phyloP scores from a whole-genome alignment of 2,113 vertebrate species.

The Pandion haliaetus region DNA sequence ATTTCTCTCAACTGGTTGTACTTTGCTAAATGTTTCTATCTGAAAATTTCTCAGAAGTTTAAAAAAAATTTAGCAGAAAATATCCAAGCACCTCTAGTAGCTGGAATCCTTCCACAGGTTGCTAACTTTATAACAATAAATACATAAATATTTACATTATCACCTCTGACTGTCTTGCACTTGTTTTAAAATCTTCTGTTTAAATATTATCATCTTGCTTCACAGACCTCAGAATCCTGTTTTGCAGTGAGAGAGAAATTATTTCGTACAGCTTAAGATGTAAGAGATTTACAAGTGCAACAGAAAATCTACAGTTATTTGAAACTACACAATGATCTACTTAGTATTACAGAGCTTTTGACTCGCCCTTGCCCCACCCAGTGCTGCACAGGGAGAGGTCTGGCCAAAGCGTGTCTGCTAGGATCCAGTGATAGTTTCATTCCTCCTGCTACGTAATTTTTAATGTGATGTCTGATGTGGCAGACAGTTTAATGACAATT shows the following conservation, averaged over 20 bases:
- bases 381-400: background rate
- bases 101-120: background rate
- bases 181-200: background rate
- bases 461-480: background rate
- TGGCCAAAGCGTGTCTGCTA: background rate
- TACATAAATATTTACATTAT: background rate
- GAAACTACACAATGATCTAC: background rate
- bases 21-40: background rate
- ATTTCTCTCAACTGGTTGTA: background rate
- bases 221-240: background rate
- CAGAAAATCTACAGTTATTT: background rate
- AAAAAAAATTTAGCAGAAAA: background rate
- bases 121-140: background rate
- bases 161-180: background rate
- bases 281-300: background rate
- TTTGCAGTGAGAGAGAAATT: background rate
- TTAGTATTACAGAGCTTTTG: background rate
- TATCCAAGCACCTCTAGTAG: background rate
- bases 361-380: background rate
- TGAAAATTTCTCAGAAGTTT: background rate
- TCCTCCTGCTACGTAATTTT: background rate
- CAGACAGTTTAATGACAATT: constrained; percentile 9
- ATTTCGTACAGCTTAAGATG: background rate
- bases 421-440: background rate
- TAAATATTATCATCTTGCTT: background rate